Percentiles rank a stretch among this genome's conserved stretches.
Conservation (phyloP, 2,797 vertebrate species). For the Crypturellus tataupa region DNA sequence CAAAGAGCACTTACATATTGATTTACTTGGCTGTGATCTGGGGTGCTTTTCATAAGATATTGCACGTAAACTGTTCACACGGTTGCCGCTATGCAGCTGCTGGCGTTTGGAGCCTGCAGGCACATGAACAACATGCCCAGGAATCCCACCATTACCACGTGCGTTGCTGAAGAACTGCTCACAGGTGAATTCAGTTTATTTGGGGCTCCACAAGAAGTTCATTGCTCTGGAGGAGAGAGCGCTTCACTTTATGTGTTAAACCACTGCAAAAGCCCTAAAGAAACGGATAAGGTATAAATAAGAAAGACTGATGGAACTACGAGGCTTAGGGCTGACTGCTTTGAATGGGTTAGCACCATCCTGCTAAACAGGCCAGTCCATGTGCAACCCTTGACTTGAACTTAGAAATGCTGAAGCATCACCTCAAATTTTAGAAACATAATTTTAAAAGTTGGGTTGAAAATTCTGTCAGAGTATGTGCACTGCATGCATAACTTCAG, state of each 20-base stretch:
- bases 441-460: slow-evolving; percentile 9
- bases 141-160: background rate
- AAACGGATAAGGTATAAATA: background rate
- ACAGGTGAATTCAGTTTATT: background rate
- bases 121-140: accelerated
- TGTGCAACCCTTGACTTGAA: background rate
- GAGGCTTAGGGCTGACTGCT: background rate
- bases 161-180: background rate
- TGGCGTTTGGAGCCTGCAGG: background rate
- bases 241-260: background rate
- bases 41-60: no score
- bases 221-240: background rate
- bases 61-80: accelerated
- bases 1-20: background rate
- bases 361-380: background rate
- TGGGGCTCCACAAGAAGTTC: background rate
- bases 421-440: background rate
- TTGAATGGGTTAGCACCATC: accelerated
- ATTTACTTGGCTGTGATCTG: background rate
- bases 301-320: background rate
- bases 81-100: background rate
- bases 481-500: slow-evolving; percentile 10
- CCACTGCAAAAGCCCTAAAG: background rate
- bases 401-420: background rate
- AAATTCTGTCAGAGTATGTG: slow-evolving; percentile 30